These are phyloP conservation scores for Tringa solitaria DNA, from an alignment of 2,113 vertebrate genomes.

Conservation along the genomic window DNA sequence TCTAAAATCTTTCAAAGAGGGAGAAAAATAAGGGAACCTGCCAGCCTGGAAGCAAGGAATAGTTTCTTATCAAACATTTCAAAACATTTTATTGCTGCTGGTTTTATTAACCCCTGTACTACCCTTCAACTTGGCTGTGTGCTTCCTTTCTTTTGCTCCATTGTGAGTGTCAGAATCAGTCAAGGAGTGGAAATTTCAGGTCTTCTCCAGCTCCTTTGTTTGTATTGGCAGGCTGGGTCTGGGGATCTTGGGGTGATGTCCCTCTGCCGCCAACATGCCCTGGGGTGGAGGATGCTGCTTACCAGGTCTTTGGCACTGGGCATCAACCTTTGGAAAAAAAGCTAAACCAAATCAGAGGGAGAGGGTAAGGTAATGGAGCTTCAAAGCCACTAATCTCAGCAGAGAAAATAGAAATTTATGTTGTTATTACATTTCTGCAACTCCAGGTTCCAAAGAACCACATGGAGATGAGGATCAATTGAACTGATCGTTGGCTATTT, in stretches of 20 bases:
- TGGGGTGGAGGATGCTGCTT: not conserved
- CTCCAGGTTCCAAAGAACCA: not conserved
- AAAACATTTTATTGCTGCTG: not conserved
- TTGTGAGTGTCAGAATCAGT: not conserved
- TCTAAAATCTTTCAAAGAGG: not conserved
- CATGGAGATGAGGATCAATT: not conserved
- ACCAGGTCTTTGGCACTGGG: accelerated
- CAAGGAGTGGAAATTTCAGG: not conserved
- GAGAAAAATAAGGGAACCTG: not conserved
- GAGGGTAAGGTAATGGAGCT: not conserved
- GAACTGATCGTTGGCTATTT: not conserved
- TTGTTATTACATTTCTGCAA: not conserved
- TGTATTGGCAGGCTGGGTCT: not conserved
- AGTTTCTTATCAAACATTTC: not conserved
- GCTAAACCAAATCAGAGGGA: not conserved
- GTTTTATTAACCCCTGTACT: not conserved
- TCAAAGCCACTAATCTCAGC: not conserved
- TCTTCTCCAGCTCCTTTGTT: not conserved
- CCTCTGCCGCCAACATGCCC: not conserved
- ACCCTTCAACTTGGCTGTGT: not conserved
- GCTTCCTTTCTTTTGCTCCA: not conserved
- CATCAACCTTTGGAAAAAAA: not conserved
- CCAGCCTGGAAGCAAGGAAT: not conserved
- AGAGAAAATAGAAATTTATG: not conserved
- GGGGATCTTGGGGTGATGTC: not conserved